Base-by-base conservation (phyloP, 2,113 vertebrate species). In the Callospermophilus lateralis region DNA sequence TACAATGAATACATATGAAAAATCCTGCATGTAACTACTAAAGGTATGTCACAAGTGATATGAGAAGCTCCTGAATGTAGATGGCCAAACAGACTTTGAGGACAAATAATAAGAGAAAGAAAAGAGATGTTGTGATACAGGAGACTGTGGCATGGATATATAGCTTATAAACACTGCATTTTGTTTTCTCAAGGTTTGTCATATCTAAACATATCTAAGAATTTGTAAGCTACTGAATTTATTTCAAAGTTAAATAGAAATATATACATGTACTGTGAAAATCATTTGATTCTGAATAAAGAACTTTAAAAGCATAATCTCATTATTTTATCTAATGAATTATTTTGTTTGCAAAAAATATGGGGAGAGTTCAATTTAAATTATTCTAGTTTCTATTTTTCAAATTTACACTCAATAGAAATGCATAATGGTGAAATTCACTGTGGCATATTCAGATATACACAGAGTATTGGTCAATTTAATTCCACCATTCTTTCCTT, bases 231-330 rank as follows among this genome's bases (percentile, higher is more conserved):
- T 55, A 48, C 7, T 86, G 61, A 72, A 63, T 83, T 42, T 39
- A 37, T 72, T 89, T 91, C 19, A 92, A 97, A 95, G n/a, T 70
- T 79, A 93, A 96, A 22, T 37, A 6, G 15, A 55, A 1, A 4
- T 84, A 12, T 17, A 30, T 42, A 90, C 63, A 88, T 70, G 72
- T 53, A 78, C 3, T 70, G 2, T 53, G n/a, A 1, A 0, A 58
- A 30, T 76, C 1, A n/a, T 61, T 88, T 83, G 4, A 83, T 85
- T 92, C 67, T 92, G 67, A 94, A 65, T 83, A 65, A 61, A n/a
- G 16, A 55, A 6, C 13, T 28, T 48, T 37, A 84, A 39, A 45
- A 17, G 6, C 84, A 20, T 45, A 73, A 72, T 84, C 51, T 81
- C 30, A 51, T 83, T 51, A 92, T 73, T n/a, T 3, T 73, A 58